These are phyloP conservation scores for Callaeas wilsoni DNA, from an alignment of 2,113 vertebrate genomes.

Conservation along the genomic window DNA sequence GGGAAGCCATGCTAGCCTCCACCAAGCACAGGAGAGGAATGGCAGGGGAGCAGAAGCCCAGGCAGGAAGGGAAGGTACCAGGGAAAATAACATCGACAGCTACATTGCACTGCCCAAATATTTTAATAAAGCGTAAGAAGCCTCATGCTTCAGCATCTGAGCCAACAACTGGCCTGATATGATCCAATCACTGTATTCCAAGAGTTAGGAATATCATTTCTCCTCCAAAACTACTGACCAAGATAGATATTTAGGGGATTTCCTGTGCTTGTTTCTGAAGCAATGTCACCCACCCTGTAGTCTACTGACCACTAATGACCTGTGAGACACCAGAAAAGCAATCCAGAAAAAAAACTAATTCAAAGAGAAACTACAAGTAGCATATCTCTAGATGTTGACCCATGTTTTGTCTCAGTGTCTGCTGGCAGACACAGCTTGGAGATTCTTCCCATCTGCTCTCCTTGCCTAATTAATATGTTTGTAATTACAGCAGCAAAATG, in stretches of 20 bases:
- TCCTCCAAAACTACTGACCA: background rate
- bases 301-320: background rate
- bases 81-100: background rate
- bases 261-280: background rate
- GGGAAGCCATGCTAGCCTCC: background rate
- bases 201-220: background rate
- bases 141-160: background rate
- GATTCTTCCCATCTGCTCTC: background rate
- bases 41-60: background rate
- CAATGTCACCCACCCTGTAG: background rate
- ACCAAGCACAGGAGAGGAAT: background rate
- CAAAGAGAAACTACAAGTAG: background rate
- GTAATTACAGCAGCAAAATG: background rate
- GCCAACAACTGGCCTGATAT: background rate
- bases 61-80: background rate
- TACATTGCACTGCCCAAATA: background rate
- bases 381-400: background rate
- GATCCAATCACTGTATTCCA: background rate
- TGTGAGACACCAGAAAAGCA: background rate
- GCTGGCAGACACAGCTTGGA: background rate
- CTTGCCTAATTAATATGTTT: slow-evolving; percentile 8
- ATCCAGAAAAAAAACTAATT: background rate
- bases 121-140: background rate
- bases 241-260: background rate
- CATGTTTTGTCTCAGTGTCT: background rate